A percentile compares a stretch with the other conserved stretches of the same genome.
Conservation (phyloP, 2,113 vertebrate species). For the Pampusana beccarii region DNA sequence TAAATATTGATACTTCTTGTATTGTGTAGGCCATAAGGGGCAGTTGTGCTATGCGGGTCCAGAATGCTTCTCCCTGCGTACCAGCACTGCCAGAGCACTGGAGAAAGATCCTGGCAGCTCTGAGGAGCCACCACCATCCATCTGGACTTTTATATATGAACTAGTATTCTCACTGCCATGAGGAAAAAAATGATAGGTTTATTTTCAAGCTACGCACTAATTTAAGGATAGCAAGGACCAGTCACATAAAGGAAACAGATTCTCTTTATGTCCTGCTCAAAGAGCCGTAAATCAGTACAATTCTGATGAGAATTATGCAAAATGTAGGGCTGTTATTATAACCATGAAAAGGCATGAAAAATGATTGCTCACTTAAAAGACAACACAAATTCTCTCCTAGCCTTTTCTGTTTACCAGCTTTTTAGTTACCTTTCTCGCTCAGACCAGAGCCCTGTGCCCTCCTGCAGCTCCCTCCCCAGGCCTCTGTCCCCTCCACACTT, state of each 20-base stretch:
- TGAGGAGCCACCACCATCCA: not conserved
- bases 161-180: not conserved
- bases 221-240: not conserved
- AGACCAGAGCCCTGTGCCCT: not conserved
- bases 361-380: not conserved
- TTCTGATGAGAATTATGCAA: not conserved
- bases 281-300: not conserved
- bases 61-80: not conserved
- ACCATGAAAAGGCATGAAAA: not conserved
- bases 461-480: not conserved
- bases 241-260: constrained; percentile 2
- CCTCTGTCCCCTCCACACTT: not conserved
- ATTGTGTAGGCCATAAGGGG: not conserved
- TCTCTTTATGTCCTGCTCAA: not conserved
- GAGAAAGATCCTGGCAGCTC: not conserved
- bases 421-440: not conserved
- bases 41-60: fast-evolving
- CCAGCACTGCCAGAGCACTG: not conserved
- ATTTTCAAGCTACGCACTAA: not conserved
- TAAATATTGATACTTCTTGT: not conserved
- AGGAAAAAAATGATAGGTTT: not conserved
- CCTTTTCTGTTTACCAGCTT: not conserved
- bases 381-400: not conserved
- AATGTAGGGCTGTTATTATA: not conserved
- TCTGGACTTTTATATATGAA: not conserved